A percentile compares a stretch with the other conserved stretches of the same genome.
Evolutionary conservation across 2,797 vertebrate species (phyloP).

Genomic region (Hybognathus amarus): DNA sequence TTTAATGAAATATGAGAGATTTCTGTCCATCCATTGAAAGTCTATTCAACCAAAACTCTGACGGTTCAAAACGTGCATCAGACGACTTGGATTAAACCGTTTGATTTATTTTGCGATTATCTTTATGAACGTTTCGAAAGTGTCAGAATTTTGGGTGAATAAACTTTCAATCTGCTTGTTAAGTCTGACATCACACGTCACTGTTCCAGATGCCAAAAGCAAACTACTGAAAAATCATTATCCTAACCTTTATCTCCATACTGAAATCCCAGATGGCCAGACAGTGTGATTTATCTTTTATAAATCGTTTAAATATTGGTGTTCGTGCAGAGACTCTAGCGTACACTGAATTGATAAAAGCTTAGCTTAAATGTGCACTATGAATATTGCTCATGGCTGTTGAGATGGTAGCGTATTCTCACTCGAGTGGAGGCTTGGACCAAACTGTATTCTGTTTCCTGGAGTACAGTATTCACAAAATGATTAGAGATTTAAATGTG

Average conservation of each 20-base stretch:
- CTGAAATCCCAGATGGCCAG: not conserved
- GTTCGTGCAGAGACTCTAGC: not conserved
- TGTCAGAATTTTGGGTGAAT: not conserved
- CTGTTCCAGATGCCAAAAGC: not conserved
- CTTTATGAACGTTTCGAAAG: not conserved
- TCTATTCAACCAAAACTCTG: not conserved
- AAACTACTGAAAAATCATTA: not conserved
- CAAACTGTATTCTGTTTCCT: not conserved
- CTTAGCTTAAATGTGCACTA: not conserved
- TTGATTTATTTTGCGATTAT: not conserved
- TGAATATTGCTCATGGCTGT: not conserved
- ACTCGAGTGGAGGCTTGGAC: not conserved
- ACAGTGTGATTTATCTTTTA: not conserved
- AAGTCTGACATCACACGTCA: not conserved
- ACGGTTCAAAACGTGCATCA: not conserved
- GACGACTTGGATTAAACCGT: not conserved
- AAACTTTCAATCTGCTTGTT: not conserved
- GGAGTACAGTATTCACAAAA: not conserved
- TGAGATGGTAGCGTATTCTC: not conserved
- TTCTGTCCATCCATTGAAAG: not conserved
- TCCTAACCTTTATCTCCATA: not conserved
- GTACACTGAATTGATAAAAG: not conserved
- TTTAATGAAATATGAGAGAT: not conserved
- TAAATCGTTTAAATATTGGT: not conserved
- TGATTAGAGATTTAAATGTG: not conserved